These are phyloP conservation scores for Drosophila fuyamai DNA, from an alignment of 1,140 invertebrate species.

Conservation along the genomic window DNA sequence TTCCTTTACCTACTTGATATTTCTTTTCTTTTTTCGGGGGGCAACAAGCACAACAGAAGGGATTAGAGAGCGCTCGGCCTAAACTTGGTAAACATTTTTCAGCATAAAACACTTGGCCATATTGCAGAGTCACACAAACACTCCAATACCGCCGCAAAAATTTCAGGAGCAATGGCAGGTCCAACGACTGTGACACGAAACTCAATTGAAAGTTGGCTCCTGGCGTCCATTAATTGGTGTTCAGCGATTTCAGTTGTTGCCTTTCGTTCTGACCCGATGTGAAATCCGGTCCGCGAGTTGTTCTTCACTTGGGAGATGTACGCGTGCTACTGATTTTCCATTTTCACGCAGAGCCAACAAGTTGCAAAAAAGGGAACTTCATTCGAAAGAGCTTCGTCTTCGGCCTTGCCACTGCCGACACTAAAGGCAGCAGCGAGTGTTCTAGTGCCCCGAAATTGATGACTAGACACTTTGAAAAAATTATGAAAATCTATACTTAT, in stretches of 20 bases:
- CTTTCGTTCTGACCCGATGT: neutral
- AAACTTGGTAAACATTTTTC: constrained; percentile 38
- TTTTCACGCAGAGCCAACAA: constrained; percentile 64
- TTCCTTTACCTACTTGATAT: constrained; percentile 32
- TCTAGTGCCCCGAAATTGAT: constrained; percentile 57
- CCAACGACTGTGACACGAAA: constrained; percentile 30
- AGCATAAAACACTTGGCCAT: constrained; percentile 52
- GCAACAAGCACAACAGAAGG: constrained; percentile 13
- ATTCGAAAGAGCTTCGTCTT: constrained; percentile 62
- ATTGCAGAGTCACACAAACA: constrained; percentile 38
- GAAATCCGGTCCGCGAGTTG: constrained; percentile 30
- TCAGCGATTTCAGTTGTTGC: constrained; percentile 36
- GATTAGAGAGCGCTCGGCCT: constrained; percentile 21
- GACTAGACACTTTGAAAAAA: constrained; percentile 15
- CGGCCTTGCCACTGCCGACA: constrained; percentile 51
- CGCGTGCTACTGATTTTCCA: constrained; percentile 75
- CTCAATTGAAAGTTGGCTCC: constrained; percentile 53
- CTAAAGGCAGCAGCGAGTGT: constrained; percentile 31
- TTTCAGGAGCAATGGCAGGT: constrained; percentile 17
- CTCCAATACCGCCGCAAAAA: constrained; percentile 19
- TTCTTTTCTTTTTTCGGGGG: neutral
- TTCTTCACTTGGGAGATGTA: constrained; percentile 61
- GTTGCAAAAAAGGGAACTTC: constrained; percentile 61
- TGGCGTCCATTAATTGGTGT: constrained; percentile 47
- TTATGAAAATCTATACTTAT: neutral